Base-by-base conservation (phyloP, 2,113 vertebrate species). In the Nannobrachium achirus region DNA sequence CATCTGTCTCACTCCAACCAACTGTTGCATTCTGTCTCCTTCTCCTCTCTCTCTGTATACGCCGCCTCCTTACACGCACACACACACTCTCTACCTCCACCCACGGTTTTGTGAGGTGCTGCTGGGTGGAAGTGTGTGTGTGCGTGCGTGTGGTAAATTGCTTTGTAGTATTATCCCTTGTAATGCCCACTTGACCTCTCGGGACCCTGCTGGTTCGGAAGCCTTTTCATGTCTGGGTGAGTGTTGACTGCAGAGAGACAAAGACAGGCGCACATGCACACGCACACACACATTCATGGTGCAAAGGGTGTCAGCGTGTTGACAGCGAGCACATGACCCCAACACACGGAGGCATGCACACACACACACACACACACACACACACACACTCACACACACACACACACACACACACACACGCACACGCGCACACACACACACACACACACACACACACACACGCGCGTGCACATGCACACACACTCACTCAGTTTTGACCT, bases 101-200 rank as follows among this genome's bases (percentile, higher is more conserved):
- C 25, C 25, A 33, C 3, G 25, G 25, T 33, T 33, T 33, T 33
- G 25, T 33, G 25, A 33, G 6, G 48, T 71, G 38, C 56, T 81
- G 9, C 3, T 57, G 38, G 55, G 19, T 11, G 20, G 19, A 53
- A 46, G 18, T 10, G 9, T 2, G 51, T 8, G 38, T 46, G 59
- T 10, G 42, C 76, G 69, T 73, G 8, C 78, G 67, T 82, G 44
- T 58, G 79, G 58, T 78, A 60, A 76, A 82, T 52, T 48, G 58
- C 77, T 75, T 84, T 77, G 76, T 73, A 64, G 69, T 61, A 45
- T 76, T 57, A 76, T 72, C 7, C 59, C 51, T 63, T 66, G 19
- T 83, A 76, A 86, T 68, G 68, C 78, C 72, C 77, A 78, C 69
- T 84, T 84, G 89, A 86, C 89, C 83, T 80, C 66, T 45, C 25